Base-by-base conservation (phyloP, 2,113 vertebrate species). In the Donacobius atricapilla region DNA sequence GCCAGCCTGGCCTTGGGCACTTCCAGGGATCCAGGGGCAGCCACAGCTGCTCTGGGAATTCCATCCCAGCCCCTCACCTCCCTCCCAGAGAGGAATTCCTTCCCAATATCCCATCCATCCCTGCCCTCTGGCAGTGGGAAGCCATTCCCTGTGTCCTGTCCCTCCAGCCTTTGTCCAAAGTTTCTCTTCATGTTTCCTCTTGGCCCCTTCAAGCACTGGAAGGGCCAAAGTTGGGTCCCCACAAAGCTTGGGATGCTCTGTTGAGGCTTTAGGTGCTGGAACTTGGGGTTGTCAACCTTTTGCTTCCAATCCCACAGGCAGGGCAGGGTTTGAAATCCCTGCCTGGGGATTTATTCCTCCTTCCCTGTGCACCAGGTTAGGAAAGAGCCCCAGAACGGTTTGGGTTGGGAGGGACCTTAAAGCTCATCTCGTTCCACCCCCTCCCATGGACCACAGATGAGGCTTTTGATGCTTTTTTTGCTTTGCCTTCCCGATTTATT, bases 31-130 rank as follows among this genome's bases (percentile, higher is more conserved):
- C 15, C 70, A 65, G 77, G 40, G 44, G 31, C 66, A 80, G 58
- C 42, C 85, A 1, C 66, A 64, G 85, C 66, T 48, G 2, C 42
- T 57, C 86, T 72, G 42, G 23, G 24, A 8, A n/a, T 9, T 11
- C 44, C 44, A 40, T 6, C 19, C 35, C 44, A 69, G 40, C 13
- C 13, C 21, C 50, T 80, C 2, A 6, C 35, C 66, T 15, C 35
- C 30, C 22, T 56, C 21, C 0, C 17, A 72, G 31, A 3, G 0
- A 24, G 2, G 4, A 81, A 66, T 73, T 45, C 28, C 68, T 10
- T 3, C 60, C 68, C 51, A 28, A 2, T 0, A 1, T n/a, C 60
- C 60, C 51, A 39, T 0, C 77, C 13, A 44, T 0, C 9, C 44
- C 50, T 35, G 1, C 13, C 24, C 2, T n/a, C 30, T 42, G 31